These are phyloP conservation scores for Aleadryas rufinucha DNA, from an alignment of 2,113 vertebrate genomes.

Conservation along the genomic window DNA sequence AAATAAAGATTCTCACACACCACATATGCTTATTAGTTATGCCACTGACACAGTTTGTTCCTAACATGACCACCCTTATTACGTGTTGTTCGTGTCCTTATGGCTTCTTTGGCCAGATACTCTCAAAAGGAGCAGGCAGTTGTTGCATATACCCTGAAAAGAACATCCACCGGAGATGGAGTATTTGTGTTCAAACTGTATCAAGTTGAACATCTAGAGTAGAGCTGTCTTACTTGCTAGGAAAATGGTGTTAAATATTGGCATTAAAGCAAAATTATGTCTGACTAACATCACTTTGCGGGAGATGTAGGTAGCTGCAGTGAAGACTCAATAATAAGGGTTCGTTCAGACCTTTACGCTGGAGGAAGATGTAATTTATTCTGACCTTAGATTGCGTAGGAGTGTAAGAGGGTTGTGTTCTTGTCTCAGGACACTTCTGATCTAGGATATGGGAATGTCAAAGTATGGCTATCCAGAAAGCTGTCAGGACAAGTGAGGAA, in stretches of 20 bases:
- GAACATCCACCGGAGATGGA: not conserved
- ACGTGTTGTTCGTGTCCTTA: not conserved
- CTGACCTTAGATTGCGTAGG: not conserved
- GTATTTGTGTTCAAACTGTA: not conserved
- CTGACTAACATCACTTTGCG: fast-evolving
- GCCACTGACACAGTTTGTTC: not conserved
- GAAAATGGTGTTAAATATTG: not conserved
- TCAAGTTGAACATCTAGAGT: not conserved
- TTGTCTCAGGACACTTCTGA: not conserved
- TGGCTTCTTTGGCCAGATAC: not conserved
- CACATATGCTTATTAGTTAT: not conserved
- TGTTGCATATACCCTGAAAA: not conserved
- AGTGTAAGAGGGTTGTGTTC: not conserved
- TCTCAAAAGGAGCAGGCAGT: not conserved
- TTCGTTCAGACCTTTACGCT: not conserved
- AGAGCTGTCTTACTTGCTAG: not conserved
- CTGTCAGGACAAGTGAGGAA: fast-evolving
- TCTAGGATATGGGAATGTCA: not conserved
- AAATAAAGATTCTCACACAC: not conserved
- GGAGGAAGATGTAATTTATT: not conserved
- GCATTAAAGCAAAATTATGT: not conserved
- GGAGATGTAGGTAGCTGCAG: not conserved
- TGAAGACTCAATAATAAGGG: not conserved
- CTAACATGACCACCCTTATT: not conserved
- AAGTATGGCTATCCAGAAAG: not conserved